These are phyloP conservation scores for Drosophila teissieri DNA, from an alignment of 1,140 invertebrate genomes.

Conservation along the genomic window DNA sequence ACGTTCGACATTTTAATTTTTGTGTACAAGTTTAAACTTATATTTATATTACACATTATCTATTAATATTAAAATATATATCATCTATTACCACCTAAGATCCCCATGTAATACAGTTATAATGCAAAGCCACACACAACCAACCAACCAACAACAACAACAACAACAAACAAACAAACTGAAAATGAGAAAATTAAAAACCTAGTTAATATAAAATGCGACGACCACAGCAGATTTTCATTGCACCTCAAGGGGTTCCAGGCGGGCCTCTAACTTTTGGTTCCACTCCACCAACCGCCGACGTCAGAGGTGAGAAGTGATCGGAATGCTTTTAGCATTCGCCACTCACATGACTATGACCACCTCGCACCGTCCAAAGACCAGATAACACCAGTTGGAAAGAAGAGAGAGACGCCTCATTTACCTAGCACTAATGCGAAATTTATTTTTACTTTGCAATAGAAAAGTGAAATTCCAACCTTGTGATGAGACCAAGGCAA, in stretches of 20 bases:
- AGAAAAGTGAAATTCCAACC: conserved; percentile 69
- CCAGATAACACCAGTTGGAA: conserved; percentile 37
- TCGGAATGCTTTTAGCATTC: conserved; percentile 67
- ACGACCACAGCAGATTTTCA: conserved; percentile 4
- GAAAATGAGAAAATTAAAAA: conserved; percentile 80
- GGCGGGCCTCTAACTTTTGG: not conserved
- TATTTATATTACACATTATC: conserved; percentile 71
- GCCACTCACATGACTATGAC: conserved; percentile 22
- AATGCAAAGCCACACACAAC: conserved; percentile 59
- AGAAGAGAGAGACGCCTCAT: conserved; percentile 14
- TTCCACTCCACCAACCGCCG: conserved; percentile 9
- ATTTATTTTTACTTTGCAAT: conserved; percentile 64
- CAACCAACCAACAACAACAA: conserved; percentile 59
- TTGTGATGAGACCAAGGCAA: conserved; percentile 61
- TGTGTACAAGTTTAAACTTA: conserved; percentile 77
- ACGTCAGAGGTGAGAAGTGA: conserved; percentile 53
- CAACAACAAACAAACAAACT: conserved; percentile 62
- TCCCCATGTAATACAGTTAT: conserved; percentile 75
- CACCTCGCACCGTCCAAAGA: conserved; percentile 3
- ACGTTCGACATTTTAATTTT: conserved; percentile 73
- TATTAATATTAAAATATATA: conserved; percentile 70
- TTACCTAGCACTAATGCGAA: conserved; percentile 65
- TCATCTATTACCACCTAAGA: conserved; percentile 73
- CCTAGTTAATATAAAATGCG: conserved; percentile 72
- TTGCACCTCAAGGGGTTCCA: not conserved